Conservation (phyloP, 2,888 invertebrate species). For the Lobophora halterata region DNA sequence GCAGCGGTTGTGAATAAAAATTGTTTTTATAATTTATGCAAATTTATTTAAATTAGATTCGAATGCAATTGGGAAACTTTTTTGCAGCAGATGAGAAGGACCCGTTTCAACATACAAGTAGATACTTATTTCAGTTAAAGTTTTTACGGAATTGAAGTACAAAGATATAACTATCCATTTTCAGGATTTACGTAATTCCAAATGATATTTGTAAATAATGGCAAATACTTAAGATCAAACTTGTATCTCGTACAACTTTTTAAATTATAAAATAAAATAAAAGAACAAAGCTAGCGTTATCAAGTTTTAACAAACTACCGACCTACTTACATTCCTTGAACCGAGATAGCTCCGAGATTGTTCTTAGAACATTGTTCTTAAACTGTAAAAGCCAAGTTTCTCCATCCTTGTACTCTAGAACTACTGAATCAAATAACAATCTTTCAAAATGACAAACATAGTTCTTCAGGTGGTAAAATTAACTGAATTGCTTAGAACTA, state of each 20-base stretch:
- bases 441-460: conserved; percentile 68
- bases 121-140: too few relatives aligned
- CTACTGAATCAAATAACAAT: conserved; percentile 66
- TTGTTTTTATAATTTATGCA: too few relatives aligned
- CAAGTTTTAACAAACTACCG: conserved; percentile 22
- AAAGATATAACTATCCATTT: too few relatives aligned
- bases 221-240: background rate
- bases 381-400: conserved; percentile 30
- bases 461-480: conserved; percentile 56
- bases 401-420: conserved; percentile 39
- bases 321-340: conserved; percentile 15
- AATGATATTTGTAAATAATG: background rate
- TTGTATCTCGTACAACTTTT: background rate
- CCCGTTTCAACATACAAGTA: too few relatives aligned
- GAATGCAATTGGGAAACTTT: too few relatives aligned
- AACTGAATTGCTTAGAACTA: conserved; percentile 49
- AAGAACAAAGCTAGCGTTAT: conserved; percentile 1
- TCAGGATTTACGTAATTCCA: too few relatives aligned
- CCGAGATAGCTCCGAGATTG: conserved; percentile 13
- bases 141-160: too few relatives aligned
- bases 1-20: too few relatives aligned
- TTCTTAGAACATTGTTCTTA: too few relatives aligned
- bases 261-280: background rate
- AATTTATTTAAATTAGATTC: too few relatives aligned
- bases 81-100: too few relatives aligned